These are phyloP conservation scores for Delia radicum DNA, from an alignment of 1,140 invertebrate genomes.

Conservation along the genomic window DNA sequence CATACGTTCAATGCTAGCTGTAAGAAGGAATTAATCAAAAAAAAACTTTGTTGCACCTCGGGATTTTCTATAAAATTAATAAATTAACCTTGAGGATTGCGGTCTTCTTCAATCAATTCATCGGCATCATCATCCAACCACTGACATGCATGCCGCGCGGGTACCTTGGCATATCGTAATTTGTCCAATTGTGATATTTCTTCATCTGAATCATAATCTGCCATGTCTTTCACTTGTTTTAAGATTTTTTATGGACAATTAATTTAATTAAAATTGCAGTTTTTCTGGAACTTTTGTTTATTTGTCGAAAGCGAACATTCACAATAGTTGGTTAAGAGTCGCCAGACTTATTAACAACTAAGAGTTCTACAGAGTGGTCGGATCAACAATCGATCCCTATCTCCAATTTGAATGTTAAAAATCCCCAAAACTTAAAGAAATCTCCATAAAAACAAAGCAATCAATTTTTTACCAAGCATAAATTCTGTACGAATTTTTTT, in stretches of 20 bases:
- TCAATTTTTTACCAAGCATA: too few species aligned
- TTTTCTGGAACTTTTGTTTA: neutral
- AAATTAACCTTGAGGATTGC: conserved; percentile 62
- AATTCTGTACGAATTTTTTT: too few species aligned
- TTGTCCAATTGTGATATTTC: conserved; percentile 51
- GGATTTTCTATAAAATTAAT: neutral
- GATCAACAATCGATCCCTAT: too few species aligned
- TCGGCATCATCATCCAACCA: conserved; percentile 67
- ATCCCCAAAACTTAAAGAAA: too few species aligned
- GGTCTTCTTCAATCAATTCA: conserved; percentile 61
- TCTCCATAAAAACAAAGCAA: too few species aligned
- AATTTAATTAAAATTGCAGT: neutral
- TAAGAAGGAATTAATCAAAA: conserved; percentile 38
- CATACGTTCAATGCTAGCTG: conserved; percentile 68
- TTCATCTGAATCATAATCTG: conserved; percentile 51
- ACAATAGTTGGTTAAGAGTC: neutral
- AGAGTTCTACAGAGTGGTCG: too few species aligned
- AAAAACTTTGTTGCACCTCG: neutral
- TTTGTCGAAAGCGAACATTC: neutral
- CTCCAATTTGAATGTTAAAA: too few species aligned
- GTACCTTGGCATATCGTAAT: conserved; percentile 44
- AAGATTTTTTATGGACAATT: neutral
- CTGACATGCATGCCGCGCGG: conserved; percentile 63
- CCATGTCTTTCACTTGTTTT: conserved; percentile 35
- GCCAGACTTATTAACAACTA: neutral